A percentile compares a stretch with the other conserved stretches of the same genome.
Evolutionary conservation across 1,140 invertebrate species (phyloP).

Genomic region (Lordiphosa clarofinis): DNA sequence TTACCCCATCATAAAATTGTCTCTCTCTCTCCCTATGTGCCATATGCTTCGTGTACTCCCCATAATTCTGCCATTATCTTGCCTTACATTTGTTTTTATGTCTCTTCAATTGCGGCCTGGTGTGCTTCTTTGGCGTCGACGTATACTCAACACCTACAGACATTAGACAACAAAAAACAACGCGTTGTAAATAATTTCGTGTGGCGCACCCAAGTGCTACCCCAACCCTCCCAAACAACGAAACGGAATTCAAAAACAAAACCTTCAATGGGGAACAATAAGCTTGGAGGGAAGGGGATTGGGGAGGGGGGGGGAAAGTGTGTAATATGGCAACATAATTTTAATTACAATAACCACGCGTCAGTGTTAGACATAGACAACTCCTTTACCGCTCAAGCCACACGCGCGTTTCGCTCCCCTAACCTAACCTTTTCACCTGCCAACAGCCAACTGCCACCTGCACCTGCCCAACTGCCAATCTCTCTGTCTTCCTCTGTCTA

Average conservation of each 20-base stretch:
- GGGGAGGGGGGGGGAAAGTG: background rate
- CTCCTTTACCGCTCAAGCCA: conserved; percentile 9
- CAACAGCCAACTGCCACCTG: conserved; percentile 32
- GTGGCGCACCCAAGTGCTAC: conserved; percentile 29
- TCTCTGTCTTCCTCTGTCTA: conserved; percentile 31
- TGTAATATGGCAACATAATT: conserved; percentile 58
- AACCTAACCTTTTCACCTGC: conserved; percentile 27
- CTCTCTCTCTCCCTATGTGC: conserved; percentile 31
- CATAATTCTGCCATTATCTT: conserved; percentile 66
- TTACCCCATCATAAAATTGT: conserved; percentile 5
- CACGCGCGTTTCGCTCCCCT: conserved; percentile 9
- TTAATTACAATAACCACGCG: conserved; percentile 65
- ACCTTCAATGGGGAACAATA: conserved; percentile 1
- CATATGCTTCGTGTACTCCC: conserved; percentile 48
- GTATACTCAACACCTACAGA: background rate
- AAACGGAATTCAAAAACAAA: conserved; percentile 26
- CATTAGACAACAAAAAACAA: conserved; percentile 18
- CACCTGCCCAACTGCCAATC: conserved; percentile 62
- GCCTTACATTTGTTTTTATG: conserved; percentile 50
- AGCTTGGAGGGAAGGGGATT: background rate
- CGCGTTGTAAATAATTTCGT: conserved; percentile 53
- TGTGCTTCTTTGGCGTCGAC: conserved; percentile 8
- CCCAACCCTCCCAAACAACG: conserved; percentile 14
- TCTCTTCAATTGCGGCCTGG: conserved; percentile 29
- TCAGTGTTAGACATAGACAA: conserved; percentile 10